phyloP scores from a whole-genome alignment of 2,888 invertebrate species.

The Matsumyia berberina region DNA sequence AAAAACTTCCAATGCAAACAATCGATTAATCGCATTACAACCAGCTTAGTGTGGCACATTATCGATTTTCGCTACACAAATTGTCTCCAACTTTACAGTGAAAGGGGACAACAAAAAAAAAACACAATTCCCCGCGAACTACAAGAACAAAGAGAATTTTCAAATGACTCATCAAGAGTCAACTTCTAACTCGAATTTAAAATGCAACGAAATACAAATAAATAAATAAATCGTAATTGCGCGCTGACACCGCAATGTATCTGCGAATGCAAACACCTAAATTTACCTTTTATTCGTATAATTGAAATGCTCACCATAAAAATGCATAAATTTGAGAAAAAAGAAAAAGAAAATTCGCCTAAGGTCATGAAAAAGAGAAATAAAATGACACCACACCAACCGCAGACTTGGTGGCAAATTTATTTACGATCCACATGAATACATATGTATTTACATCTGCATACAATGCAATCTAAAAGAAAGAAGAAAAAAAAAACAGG shows the following conservation, averaged over 20 bases:
- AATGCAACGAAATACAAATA: not conserved
- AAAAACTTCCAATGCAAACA: not conserved
- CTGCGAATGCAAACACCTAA: slow-evolving; percentile 24
- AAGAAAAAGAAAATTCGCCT: slow-evolving; percentile 44
- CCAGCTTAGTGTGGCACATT: not conserved
- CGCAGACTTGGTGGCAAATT: slow-evolving; percentile 69
- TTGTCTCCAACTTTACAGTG: slow-evolving; percentile 29
- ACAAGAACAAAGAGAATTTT: slow-evolving; percentile 60
- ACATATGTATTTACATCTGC: slow-evolving; percentile 14
- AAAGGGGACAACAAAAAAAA: slow-evolving; percentile 30
- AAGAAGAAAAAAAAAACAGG: slow-evolving; percentile 34
- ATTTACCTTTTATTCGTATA: slow-evolving; percentile 21
- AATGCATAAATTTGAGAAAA: slow-evolving; percentile 42
- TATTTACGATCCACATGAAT: slow-evolving; percentile 58
- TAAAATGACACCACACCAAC: slow-evolving; percentile 56
- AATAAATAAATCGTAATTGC: slow-evolving; percentile 15
- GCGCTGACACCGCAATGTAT: slow-evolving; percentile 44
- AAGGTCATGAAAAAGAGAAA: slow-evolving; percentile 63
- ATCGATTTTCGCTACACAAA: slow-evolving; percentile 27
- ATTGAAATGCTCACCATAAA: slow-evolving; percentile 43
- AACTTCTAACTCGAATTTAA: slow-evolving; percentile 17
- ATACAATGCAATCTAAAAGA: slow-evolving; percentile 52
- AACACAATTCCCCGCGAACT: not conserved
- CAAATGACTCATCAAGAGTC: slow-evolving; percentile 59
- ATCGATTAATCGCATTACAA: not conserved